Conservation (phyloP, 2,797 vertebrate species). For the Typhlichthys subterraneus region DNA sequence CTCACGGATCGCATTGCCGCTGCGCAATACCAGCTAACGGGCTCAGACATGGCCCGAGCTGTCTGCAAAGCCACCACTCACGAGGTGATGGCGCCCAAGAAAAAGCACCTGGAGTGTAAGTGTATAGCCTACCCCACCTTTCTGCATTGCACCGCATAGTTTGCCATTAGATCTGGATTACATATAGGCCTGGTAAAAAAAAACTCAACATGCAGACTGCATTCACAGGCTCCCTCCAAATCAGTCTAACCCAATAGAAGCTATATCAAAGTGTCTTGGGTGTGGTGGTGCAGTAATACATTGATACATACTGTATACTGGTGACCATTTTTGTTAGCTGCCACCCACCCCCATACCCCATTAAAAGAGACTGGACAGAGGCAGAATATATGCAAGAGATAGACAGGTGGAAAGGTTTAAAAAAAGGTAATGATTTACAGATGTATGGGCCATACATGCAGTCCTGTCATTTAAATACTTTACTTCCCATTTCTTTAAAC, state of each 20-base stretch:
- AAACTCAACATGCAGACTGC: conserved; percentile 5
- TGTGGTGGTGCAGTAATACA: conserved; percentile 45
- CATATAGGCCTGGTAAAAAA: neutral
- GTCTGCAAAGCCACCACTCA: conserved; percentile 99
- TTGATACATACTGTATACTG: conserved; percentile 42
- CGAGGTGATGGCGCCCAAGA: conserved; percentile 99
- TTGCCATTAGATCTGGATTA: too few relatives aligned
- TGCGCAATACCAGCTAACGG: conserved; percentile 98
- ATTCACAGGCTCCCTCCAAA: conserved; percentile 13
- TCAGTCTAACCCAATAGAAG: neutral
- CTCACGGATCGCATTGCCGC: conserved; percentile 99
- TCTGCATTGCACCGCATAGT: conserved; percentile 3
- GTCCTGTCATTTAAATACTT: conserved; percentile 4
- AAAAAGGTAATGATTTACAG: conserved; percentile 35
- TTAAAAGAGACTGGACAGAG: conserved; percentile 10
- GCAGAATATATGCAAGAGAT: neutral
- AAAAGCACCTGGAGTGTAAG: conserved; percentile 99
- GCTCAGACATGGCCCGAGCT: conserved; percentile 95
- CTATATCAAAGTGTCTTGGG: conserved; percentile 32
- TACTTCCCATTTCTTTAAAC: neutral
- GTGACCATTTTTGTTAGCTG: conserved; percentile 46
- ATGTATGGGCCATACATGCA: conserved; percentile 24
- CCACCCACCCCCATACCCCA: conserved; percentile 3
- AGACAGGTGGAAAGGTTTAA: conserved; percentile 8
- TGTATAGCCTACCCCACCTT: conserved; percentile 43